Conservation (phyloP, 1,140 invertebrate species). For the Cydia pomonella region DNA sequence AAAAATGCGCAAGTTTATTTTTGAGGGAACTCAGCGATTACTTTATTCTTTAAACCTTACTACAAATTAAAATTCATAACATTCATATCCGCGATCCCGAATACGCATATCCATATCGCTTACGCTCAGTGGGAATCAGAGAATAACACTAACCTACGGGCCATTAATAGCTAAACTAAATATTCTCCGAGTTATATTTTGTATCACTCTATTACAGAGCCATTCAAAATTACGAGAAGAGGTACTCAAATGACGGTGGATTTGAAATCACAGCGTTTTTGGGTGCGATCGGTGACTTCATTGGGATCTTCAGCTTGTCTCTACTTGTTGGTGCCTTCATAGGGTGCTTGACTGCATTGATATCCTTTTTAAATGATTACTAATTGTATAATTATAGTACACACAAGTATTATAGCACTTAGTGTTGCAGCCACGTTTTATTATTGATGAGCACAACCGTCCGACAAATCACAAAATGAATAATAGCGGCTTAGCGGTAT, state of each 20-base stretch:
- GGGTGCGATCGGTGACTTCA: conserved; percentile 93
- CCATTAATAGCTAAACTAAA: too few species aligned
- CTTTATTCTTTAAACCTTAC: too few species aligned
- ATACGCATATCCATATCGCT: too few species aligned
- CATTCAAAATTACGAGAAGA: conserved; percentile 94
- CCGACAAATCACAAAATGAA: too few species aligned
- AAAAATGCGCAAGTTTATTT: too few species aligned
- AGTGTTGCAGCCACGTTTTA: neutral
- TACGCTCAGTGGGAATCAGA: too few species aligned
- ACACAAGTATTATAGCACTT: conserved; percentile 1
- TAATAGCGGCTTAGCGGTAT: too few species aligned
- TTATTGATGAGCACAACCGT: too few species aligned
- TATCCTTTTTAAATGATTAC: conserved; percentile 84
- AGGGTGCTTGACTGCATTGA: conserved; percentile 95
- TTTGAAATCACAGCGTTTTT: conserved; percentile 95
- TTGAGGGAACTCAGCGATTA: too few species aligned
- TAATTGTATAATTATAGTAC: conserved; percentile 19
- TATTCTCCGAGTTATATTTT: neutral
- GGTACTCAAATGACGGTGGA: conserved; percentile 88
- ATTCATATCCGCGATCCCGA: too few species aligned
- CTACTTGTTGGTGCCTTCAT: conserved; percentile 94
- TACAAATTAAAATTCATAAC: too few species aligned
- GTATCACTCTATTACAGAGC: conserved; percentile 83
- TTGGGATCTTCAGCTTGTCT: conserved; percentile 95
- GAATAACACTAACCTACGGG: too few species aligned